phyloP scores from a whole-genome alignment of 2,113 vertebrate species.

The Hyla sarda region DNA sequence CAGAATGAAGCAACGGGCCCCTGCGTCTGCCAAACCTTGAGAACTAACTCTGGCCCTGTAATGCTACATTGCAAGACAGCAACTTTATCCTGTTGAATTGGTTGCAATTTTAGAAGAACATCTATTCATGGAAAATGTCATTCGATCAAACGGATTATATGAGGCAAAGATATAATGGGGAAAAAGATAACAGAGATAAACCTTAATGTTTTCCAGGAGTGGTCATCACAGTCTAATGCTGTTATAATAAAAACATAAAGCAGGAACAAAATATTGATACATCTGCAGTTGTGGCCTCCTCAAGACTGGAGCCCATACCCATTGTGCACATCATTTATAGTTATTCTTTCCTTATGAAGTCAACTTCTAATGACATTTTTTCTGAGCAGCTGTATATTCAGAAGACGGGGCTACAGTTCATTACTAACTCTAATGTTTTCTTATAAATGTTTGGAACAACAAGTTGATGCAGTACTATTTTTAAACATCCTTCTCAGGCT shows the following conservation, averaged over 20 bases:
- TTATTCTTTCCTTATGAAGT: not conserved
- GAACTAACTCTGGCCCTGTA: no score
- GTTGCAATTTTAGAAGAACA: not conserved
- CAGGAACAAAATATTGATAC: not conserved
- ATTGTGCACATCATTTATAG: not conserved
- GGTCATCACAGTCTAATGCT: not conserved
- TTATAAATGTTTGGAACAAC: rapidly evolving
- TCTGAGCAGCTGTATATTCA: not conserved
- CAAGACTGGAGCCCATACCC: no score
- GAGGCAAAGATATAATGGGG: not conserved
- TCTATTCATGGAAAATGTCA: no score
- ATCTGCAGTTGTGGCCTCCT: not conserved
- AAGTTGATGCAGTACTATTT: not conserved
- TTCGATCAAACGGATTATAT: not conserved
- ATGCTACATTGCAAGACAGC: no score
- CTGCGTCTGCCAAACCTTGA: no score
- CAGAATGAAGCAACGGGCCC: no score
- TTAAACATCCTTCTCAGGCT: rapidly evolving
- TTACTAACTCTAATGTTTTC: not conserved
- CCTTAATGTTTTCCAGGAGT: no score
- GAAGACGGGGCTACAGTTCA: not conserved
- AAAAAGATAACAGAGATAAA: not conserved
- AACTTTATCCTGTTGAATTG: not conserved
- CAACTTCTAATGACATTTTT: not conserved
- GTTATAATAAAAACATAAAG: no score